These are phyloP conservation scores for Tromatobia lineatoria DNA, from an alignment of 2,888 invertebrate genomes.

Conservation along the genomic window DNA sequence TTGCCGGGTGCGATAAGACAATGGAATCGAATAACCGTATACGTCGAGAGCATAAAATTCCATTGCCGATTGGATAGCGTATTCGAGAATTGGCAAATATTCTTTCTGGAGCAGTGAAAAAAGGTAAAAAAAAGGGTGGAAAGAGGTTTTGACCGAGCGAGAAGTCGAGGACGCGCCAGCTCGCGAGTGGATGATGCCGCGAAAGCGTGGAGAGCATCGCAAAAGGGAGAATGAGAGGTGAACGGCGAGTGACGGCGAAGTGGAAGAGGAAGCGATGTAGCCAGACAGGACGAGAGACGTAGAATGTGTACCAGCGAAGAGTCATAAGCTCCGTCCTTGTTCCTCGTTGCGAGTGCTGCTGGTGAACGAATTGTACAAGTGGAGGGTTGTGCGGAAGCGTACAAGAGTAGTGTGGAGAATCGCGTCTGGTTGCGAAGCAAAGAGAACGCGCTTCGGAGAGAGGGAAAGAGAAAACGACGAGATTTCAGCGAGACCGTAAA, in stretches of 20 bases:
- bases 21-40: conserved; percentile 44
- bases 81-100: conserved; percentile 47
- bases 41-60: conserved; percentile 45
- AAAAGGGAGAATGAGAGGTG: conserved; percentile 25
- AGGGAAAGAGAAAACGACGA: conserved; percentile 6
- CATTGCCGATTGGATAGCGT: conserved; percentile 48
- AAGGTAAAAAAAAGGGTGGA: neutral
- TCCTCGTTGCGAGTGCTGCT: neutral
- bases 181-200: conserved; percentile 23
- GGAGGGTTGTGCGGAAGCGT: conserved; percentile 35
- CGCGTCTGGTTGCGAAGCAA: conserved; percentile 24
- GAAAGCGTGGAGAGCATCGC: neutral
- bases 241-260: conserved; percentile 41
- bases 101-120: conserved; percentile 7
- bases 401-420: conserved; percentile 20
- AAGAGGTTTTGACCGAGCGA: conserved; percentile 16
- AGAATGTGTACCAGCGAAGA: conserved; percentile 12
- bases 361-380: conserved; percentile 18
- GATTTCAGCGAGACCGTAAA: conserved; percentile 61
- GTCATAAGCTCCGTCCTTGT: conserved; percentile 19
- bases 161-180: conserved; percentile 16
- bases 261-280: conserved; percentile 48
- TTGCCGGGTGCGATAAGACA: conserved; percentile 30
- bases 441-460: conserved; percentile 15
- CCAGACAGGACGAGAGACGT: conserved; percentile 39